Evolutionary conservation across 1,140 invertebrate genomes (phyloP), one percentile per base, ranked within the genome.

Genomic region (Drosophila orosa): DNA sequence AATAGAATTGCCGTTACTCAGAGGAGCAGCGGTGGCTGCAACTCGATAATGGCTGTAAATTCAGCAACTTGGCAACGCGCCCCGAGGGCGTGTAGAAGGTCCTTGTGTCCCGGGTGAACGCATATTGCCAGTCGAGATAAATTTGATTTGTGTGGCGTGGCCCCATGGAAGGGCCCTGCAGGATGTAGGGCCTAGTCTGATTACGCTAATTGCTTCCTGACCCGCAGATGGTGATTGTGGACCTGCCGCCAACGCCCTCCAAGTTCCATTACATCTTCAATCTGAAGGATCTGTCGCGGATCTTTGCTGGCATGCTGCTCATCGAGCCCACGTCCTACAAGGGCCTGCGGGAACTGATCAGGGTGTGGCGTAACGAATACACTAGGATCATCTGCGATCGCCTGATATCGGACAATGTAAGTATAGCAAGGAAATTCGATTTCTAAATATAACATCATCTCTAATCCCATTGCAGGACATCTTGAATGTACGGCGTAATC

Each of bases 221-320:
- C 50, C 33, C 65, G 5, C 68, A 95, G 94, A 93, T 94, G 56
- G 93, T 97, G 33, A 94, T 96, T 54, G 92, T 93, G 17, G 95
- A 97, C 74, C 91, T 98, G 54, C 96, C 97, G n/a, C 97, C 97
- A 17, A 98, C 97, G 0, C 98, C 98, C 5, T 96, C 95, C 5
- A 98, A 97, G 92, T 98, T 98, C 92, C 97, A 98, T 92, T 98
- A 98, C 92, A 97, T 98, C 65, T 98, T 98, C 92, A 98, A 98
- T 92, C 94, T 98, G 92, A 94, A 97, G 68, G 97, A 98, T 93
- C 92, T 98, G 48, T 97, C 97, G 2, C 94, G 96, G 50, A 95
- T 98, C 27, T 95, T 95, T 65, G 95, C 95, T 39, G 97, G 97
- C 4, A 85, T 98, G 66, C 95, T 96, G 59, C 94, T 97, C 56